These are phyloP conservation scores for Actinernus sp. DNA, from an alignment of 92 coral and sea anemone species.

Conservation along the genomic window DNA sequence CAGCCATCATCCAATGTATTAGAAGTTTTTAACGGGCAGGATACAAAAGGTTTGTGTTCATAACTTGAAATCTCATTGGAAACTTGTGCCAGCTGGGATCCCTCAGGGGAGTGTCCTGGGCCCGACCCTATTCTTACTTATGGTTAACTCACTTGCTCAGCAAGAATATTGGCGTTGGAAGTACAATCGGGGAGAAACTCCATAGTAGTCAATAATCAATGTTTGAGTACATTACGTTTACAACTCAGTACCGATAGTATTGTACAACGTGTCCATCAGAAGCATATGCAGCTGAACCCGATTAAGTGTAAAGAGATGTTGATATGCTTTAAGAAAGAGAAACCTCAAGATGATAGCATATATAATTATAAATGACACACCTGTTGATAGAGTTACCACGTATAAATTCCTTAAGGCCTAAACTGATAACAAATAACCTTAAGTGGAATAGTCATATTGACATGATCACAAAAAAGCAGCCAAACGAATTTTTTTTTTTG, in stretches of 20 bases:
- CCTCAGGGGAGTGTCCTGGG: constrained; percentile 6
- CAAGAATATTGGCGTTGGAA: constrained; percentile 1
- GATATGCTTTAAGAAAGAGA: constrained; percentile 6
- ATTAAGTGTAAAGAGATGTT: constrained; percentile 15
- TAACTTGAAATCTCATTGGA: constrained; percentile 17
- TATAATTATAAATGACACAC: not conserved
- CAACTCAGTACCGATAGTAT: constrained; percentile 1
- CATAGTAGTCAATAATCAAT: too few species aligned
- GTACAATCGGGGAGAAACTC: not conserved
- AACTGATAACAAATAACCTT: not conserved
- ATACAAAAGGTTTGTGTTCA: constrained; percentile 32
- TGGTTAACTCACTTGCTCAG: not conserved
- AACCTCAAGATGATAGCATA: constrained; percentile 9
- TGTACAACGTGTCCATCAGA: not conserved
- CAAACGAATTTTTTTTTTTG: too few species aligned
- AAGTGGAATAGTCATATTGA: not conserved
- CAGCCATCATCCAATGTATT: constrained; percentile 19
- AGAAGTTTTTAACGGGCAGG: constrained; percentile 38
- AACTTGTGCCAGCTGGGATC: constrained; percentile 2
- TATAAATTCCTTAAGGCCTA: constrained; percentile 2
- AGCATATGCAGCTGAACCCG: constrained; percentile 18
- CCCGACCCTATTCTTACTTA: not conserved
- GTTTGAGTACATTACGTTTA: too few species aligned
- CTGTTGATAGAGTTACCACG: constrained; percentile 5
- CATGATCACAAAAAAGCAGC: not conserved